Evolutionary conservation across 92 coral and sea anemone genomes (phyloP).

Genomic region (Zoanthus solanderi): DNA sequence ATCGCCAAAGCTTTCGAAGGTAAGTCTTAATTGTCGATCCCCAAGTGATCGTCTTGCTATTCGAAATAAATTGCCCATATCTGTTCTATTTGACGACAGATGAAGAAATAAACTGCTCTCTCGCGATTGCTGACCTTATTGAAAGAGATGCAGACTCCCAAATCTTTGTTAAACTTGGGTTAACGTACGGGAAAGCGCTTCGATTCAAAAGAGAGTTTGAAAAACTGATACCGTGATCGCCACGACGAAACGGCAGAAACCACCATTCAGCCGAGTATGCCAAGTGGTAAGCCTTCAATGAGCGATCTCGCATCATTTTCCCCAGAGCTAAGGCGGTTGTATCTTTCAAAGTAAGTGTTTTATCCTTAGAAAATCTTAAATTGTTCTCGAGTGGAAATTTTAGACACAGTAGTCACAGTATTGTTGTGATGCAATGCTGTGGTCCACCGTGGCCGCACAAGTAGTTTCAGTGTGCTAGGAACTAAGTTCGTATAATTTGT

Average conservation of each 20-base stretch:
- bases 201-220: slow-evolving; percentile 42
- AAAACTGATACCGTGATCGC: slow-evolving; percentile 18
- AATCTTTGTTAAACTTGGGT: slow-evolving; percentile 50
- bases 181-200: slow-evolving; percentile 60
- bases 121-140: slow-evolving; percentile 29
- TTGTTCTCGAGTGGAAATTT: slow-evolving; percentile 21
- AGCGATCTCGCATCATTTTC: slow-evolving; percentile 30
- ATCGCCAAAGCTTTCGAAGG: slow-evolving; percentile 57
- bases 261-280: not conserved
- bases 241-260: slow-evolving; percentile 6
- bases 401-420: slow-evolving; percentile 8
- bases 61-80: not conserved
- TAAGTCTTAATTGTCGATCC: slow-evolving; percentile 14
- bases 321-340: slow-evolving; percentile 34
- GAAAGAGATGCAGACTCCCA: slow-evolving; percentile 58
- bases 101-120: slow-evolving; percentile 56
- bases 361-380: not conserved
- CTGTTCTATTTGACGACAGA: slow-evolving; percentile 42
- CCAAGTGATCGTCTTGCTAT: slow-evolving; percentile 13
- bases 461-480: too few relatives aligned
- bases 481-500: not conserved
- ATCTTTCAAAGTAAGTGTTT: slow-evolving; percentile 40
- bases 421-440: not conserved
- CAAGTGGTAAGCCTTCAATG: slow-evolving; percentile 15
- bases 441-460: not conserved